Evolutionary conservation across 2,797 vertebrate species (phyloP), one percentile per base, ranked within the genome.

Genomic region (Danio aesculapii): DNA sequence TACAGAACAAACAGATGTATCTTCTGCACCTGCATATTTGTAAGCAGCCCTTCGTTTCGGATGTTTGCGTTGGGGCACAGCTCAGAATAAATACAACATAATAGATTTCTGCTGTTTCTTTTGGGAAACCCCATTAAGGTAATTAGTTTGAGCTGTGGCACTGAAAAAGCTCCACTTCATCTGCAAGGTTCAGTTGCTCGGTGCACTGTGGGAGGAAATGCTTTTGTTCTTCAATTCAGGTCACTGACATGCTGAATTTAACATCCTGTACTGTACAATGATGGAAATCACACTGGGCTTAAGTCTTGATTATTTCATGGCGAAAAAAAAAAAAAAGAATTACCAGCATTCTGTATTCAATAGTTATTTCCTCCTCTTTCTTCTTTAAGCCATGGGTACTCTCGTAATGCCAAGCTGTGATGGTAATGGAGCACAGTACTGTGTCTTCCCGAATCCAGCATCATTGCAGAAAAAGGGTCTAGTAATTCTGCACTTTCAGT

Each of bases 91-190:
- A 87, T 83, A 59, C 69, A 47, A 57, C 64, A 61, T 86, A 88
- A 87, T 82, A 81, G 81, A 81, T 85, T 78, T 80, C 68, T 64
- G 58, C 80, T 69, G 73, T 69, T 85, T 82, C 84, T 74, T 80
- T 81, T 79, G 75, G 77, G 71, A 86, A 84, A 83, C 3, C 77
- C 49, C 79, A 87, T 83, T 84, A 83, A 81, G 76, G 83, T 86
- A 86, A 87, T 85, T 87, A 81, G 79, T 82, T 83, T 81, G 72
- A 81, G 82, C 55, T 77, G 81, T 77, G 69, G 62, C 75, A 63
- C 53, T 64, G 58, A 85, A 77, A 77, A 76, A 84, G 57, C 41
- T 62, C 58, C 49, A 14, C 16, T 44, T 21, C 50, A 47, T 53
- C 58, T 66, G 75, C 75, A 47, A 67, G 41, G 63, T 57, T 55